phyloP scores from a whole-genome alignment of 2,797 vertebrate genomes.

The Silurus lanzhouensis region DNA sequence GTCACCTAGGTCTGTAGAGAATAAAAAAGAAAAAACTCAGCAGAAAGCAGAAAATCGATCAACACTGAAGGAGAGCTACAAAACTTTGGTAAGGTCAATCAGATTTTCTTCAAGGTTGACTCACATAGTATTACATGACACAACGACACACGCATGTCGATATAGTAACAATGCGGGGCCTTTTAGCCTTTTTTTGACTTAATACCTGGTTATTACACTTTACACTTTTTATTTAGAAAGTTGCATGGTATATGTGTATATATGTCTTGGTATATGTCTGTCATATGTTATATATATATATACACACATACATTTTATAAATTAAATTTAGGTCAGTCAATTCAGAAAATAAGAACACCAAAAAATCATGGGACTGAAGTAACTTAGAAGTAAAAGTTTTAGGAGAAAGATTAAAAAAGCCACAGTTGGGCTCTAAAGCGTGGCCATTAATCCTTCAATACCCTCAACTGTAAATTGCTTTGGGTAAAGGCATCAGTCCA shows the following conservation, averaged over 20 bases:
- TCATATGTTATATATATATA: no score
- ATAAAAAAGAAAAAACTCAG: constrained; percentile 36
- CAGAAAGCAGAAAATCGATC: constrained; percentile 47
- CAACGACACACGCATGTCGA: no score
- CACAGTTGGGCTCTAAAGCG: neutral
- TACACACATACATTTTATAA: no score
- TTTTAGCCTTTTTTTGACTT: no score
- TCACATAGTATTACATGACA: constrained; percentile 5
- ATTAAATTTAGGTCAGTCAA: neutral
- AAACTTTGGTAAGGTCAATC: constrained; percentile 68
- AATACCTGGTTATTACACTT: neutral
- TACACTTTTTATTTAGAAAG: no score
- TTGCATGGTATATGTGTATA: no score
- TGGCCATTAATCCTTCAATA: neutral
- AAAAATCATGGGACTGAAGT: neutral
- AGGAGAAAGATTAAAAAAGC: neutral
- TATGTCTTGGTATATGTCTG: no score
- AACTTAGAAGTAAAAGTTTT: neutral
- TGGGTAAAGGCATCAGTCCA: neutral
- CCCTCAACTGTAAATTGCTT: neutral
- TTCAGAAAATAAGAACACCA: neutral
- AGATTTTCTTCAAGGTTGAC: neutral
- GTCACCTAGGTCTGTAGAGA: constrained; percentile 39
- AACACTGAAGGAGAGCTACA: constrained; percentile 53
- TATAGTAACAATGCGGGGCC: neutral